phyloP scores from a whole-genome alignment of 1,140 invertebrate species.

The Drosophila rhopaloa region DNA sequence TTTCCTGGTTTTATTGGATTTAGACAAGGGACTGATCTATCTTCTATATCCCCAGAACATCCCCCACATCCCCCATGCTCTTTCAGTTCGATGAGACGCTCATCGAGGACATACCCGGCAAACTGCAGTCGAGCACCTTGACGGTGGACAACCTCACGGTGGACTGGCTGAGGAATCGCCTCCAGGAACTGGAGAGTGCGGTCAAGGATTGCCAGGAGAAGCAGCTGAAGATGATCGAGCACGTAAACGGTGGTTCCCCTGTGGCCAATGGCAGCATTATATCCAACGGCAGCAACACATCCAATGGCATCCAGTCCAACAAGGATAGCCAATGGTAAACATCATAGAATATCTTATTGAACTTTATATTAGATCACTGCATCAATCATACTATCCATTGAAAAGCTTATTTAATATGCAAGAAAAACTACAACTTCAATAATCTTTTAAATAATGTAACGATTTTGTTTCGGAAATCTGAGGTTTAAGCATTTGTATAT shows the following conservation, averaged over 20 bases:
- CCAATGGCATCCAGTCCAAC: constrained; percentile 84
- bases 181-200: constrained; percentile 90
- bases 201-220: constrained; percentile 90
- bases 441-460: too few relatives aligned
- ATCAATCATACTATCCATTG: too few relatives aligned
- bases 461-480: too few relatives aligned
- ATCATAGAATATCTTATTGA: too few relatives aligned
- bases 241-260: constrained; percentile 82
- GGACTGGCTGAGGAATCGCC: constrained; percentile 92
- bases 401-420: too few relatives aligned
- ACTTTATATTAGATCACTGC: too few relatives aligned
- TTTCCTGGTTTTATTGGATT: not conserved
- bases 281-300: constrained; percentile 83
- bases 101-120: constrained; percentile 93
- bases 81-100: constrained; percentile 94
- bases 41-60: constrained; percentile 86
- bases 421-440: too few relatives aligned
- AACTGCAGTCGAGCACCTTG: constrained; percentile 91
- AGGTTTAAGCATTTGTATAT: too few relatives aligned
- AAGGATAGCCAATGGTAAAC: constrained; percentile 83
- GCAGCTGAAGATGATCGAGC: constrained; percentile 85
- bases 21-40: not conserved
- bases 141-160: constrained; percentile 96
- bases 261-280: constrained; percentile 83
- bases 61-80: constrained; percentile 89